These are phyloP conservation scores for Gorsachius goisagi DNA, from an alignment of 2,113 vertebrate genomes.

Conservation along the genomic window DNA sequence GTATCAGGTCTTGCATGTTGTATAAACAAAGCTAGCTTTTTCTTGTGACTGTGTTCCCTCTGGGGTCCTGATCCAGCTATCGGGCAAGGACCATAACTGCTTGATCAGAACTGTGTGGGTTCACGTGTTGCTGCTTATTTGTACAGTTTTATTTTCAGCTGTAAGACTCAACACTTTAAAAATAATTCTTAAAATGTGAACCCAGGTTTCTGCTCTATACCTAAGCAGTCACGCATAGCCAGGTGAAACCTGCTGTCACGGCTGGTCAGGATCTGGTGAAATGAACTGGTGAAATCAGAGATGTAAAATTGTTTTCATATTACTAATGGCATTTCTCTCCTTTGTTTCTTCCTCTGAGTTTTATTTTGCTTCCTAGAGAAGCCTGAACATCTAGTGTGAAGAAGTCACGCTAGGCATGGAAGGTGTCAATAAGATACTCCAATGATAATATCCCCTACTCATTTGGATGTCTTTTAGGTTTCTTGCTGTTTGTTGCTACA, in stretches of 20 bases:
- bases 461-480: not conserved
- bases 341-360: not conserved
- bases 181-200: not conserved
- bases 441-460: not conserved
- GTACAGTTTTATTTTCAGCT: not conserved
- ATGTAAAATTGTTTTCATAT: not conserved
- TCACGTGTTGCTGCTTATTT: not conserved
- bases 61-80: not conserved
- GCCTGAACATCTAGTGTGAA: not conserved
- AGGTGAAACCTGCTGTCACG: accelerated
- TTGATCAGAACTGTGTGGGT: not conserved
- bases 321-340: not conserved
- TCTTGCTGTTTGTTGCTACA: not conserved
- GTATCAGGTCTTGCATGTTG: not conserved
- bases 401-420: not conserved
- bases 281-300: not conserved
- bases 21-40: not conserved
- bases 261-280: not conserved
- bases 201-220: not conserved
- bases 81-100: not conserved
- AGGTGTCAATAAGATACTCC: not conserved
- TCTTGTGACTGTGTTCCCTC: not conserved
- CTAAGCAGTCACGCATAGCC: not conserved
- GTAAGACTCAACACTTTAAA: not conserved
- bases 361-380: not conserved